Conservation (phyloP, 2,797 vertebrate species). For the Sardinella longiceps region DNA sequence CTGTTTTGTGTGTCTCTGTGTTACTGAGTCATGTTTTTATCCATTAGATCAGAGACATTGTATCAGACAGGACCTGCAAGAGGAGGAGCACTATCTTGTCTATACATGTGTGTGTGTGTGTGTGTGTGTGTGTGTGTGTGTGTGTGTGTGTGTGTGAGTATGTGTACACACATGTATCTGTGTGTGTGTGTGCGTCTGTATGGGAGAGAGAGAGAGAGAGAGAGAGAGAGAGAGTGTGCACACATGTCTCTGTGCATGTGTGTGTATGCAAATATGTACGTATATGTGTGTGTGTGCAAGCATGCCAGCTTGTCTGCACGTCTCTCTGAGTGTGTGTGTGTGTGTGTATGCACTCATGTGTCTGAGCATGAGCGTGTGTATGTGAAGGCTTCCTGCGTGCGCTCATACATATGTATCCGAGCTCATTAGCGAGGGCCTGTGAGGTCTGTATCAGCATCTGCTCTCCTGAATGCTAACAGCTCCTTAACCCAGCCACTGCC, state of each 20-base stretch:
- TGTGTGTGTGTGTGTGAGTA: background rate
- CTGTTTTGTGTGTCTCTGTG: background rate
- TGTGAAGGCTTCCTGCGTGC: background rate
- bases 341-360: background rate
- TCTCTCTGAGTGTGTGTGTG: background rate
- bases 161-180: too few species aligned
- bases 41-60: constrained; percentile 11
- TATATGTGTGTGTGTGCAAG: background rate
- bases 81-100: constrained; percentile 9
- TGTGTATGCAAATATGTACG: too few species aligned
- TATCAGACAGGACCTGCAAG: background rate
- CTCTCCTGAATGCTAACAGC: constrained; percentile 21
- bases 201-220: background rate
- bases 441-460: constrained; percentile 23
- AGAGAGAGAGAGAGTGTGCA: too few species aligned
- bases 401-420: background rate
- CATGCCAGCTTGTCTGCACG: background rate
- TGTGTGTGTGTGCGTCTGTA: background rate
- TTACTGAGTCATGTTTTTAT: constrained; percentile 8
- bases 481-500: constrained; percentile 1
- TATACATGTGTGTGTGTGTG: background rate
- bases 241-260: too few species aligned
- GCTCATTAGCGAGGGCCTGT: constrained; percentile 16
- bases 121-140: background rate
- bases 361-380: background rate